Evolutionary conservation across 1,140 invertebrate species (phyloP).

Genomic region (Dendroctonus ponderosae): DNA sequence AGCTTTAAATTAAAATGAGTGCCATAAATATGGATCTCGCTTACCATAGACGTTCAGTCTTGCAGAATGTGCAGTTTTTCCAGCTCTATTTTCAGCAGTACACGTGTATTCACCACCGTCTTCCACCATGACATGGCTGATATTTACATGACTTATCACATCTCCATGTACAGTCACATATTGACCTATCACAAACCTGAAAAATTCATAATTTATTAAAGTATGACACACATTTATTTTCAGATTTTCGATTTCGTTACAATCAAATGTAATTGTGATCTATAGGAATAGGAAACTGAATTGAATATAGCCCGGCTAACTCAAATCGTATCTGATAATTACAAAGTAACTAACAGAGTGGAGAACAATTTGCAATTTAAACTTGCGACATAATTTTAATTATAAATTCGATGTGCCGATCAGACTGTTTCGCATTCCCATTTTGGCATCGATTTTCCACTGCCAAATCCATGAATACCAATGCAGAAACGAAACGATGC

Average conservation of each 20-base stretch:
- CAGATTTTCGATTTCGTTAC: background rate
- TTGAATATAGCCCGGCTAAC: background rate
- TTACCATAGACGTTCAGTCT: constrained; percentile 85
- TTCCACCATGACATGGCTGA: constrained; percentile 77
- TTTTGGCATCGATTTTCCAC: background rate
- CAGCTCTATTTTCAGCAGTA: constrained; percentile 75
- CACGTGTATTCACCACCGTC: constrained; percentile 88
- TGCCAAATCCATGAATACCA: background rate
- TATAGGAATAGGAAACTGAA: too few species aligned
- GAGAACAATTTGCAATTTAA: constrained; percentile 18
- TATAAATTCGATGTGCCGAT: background rate
- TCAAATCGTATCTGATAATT: background rate
- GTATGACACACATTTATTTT: too few species aligned
- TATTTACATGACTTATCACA: constrained; percentile 85
- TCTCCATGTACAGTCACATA: constrained; percentile 79
- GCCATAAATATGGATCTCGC: constrained; percentile 27
- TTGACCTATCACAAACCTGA: constrained; percentile 76
- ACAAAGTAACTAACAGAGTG: constrained; percentile 3
- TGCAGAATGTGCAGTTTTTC: constrained; percentile 71
- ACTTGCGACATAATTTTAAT: constrained; percentile 19
- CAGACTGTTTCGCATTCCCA: constrained; percentile 2
- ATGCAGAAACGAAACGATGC: too few species aligned
- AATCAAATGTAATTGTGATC: background rate
- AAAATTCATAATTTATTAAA: constrained; percentile 34
- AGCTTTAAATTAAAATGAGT: too few species aligned